Base-by-base conservation (phyloP, 1,140 invertebrate species). In the Drosophila oshimai region DNA sequence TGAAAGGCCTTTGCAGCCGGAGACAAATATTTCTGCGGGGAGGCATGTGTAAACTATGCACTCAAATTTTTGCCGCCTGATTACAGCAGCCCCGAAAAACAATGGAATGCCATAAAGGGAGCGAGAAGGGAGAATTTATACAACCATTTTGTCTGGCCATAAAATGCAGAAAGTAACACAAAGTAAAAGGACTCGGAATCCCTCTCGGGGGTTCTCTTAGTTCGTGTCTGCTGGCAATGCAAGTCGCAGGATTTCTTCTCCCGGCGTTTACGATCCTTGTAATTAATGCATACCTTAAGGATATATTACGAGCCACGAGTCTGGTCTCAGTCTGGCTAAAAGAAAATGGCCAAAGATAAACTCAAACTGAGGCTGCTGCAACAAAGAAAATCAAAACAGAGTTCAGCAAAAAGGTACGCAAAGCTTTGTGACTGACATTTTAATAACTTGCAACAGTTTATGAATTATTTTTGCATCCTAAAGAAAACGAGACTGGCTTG, bases 271-370 rank as follows among this genome's bases (percentile, higher is more conserved):
- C 74, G 80, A 77, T 72, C 80, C 68, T 44, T 49, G 80, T 86
- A 84, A 84, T 84, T 84, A 84, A 84, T 86, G 79, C 75, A 84
- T 79, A 86, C 80, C 79, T 84, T 72, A 68, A 86, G 80, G 70
- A 84, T 79, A 86, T 84, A 49, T 36, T 20, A 58, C 28, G 31
- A 45, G 55, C 9, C 20, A 20, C 7, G 54, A n/a, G 58, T 60
- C 58, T 58, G 50, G 55, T 15, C 41, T 13, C 12, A 57, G 67
- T 70, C 67, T 46, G 33, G 53, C 50, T 20, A 67, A 26, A 33
- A 54, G 36, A 36, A 67, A 67, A 39, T 37, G 13, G 53, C 24
- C 31, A 42, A 60, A 64, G 50, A 29, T 37, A 46, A 67, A 53
- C 47, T 45, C 15, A 46, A 33, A n/a, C 31, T 15, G 9, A 51